Evolutionary conservation across 1,140 invertebrate genomes (phyloP).

Genomic region (Scaptodrosophila lebanonensis): DNA sequence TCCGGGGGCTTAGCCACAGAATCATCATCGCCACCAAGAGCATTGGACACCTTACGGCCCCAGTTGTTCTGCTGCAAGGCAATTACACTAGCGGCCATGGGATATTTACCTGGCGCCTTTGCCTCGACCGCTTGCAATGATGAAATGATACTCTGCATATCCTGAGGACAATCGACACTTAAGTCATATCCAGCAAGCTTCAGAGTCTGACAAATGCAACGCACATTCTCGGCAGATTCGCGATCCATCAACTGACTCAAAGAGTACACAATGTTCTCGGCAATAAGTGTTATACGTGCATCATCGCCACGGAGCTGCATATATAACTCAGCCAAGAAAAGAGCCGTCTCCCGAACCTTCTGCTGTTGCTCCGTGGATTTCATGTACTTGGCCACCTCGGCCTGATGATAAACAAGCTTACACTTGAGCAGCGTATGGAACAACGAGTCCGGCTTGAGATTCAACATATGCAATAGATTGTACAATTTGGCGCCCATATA

Average conservation of each 20-base stretch:
- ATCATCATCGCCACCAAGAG: constrained; percentile 61
- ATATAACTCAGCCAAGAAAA: constrained; percentile 70
- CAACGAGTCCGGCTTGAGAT: constrained; percentile 63
- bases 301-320: constrained; percentile 74
- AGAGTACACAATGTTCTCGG: constrained; percentile 67
- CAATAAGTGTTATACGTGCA: constrained; percentile 64
- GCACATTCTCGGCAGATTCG: constrained; percentile 77
- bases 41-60: constrained; percentile 68
- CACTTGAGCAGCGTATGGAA: constrained; percentile 68
- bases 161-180: constrained; percentile 59
- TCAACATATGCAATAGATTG: constrained; percentile 70
- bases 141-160: constrained; percentile 60
- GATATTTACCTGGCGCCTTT: constrained; percentile 60
- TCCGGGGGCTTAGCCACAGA: constrained; percentile 41
- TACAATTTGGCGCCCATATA: constrained; percentile 76
- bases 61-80: constrained; percentile 73
- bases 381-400: constrained; percentile 65
- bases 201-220: constrained; percentile 79
- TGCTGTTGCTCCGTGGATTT: constrained; percentile 49
- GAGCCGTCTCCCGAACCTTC: constrained; percentile 67
- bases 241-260: constrained; percentile 48
- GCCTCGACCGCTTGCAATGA: constrained; percentile 48
- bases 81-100: constrained; percentile 66
- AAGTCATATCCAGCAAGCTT: constrained; percentile 77
- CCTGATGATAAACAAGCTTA: constrained; percentile 68